Evolutionary conservation across 2,797 vertebrate species (phyloP).

Genomic region (Margarornis squamiger): DNA sequence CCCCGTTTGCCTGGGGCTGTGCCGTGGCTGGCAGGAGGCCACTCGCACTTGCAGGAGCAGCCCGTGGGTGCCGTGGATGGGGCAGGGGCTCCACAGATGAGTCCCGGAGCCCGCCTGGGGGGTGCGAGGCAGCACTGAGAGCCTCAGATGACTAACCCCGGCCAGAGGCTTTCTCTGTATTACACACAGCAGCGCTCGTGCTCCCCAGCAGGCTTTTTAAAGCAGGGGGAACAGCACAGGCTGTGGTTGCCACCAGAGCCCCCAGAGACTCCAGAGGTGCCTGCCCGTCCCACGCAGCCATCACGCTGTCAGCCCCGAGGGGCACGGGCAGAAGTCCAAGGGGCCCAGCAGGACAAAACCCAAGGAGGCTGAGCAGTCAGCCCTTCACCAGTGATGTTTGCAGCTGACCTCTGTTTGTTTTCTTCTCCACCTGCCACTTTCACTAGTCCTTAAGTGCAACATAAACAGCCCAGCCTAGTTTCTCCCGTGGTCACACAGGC

Average conservation of each 20-base stretch:
- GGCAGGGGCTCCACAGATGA: background rate
- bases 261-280: background rate
- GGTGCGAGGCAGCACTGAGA: background rate
- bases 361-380: background rate
- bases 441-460: background rate
- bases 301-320: background rate
- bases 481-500: rapidly evolving
- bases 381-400: background rate
- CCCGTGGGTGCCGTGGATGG: background rate
- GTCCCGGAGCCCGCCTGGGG: background rate
- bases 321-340: rapidly evolving
- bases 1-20: rapidly evolving
- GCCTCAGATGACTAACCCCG: background rate
- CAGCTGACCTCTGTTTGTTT: background rate
- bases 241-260: background rate
- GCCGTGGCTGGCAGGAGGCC: background rate
- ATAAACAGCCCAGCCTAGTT: background rate
- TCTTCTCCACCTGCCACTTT: background rate
- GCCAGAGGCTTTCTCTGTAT: background rate
- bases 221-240: background rate
- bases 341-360: rapidly evolving
- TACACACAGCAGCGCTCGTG: background rate
- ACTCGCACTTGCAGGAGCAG: background rate
- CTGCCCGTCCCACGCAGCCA: background rate
- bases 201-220: background rate